These are phyloP conservation scores for Rhodophaea formosa DNA, from an alignment of 2,888 invertebrate species.

Conservation along the genomic window DNA sequence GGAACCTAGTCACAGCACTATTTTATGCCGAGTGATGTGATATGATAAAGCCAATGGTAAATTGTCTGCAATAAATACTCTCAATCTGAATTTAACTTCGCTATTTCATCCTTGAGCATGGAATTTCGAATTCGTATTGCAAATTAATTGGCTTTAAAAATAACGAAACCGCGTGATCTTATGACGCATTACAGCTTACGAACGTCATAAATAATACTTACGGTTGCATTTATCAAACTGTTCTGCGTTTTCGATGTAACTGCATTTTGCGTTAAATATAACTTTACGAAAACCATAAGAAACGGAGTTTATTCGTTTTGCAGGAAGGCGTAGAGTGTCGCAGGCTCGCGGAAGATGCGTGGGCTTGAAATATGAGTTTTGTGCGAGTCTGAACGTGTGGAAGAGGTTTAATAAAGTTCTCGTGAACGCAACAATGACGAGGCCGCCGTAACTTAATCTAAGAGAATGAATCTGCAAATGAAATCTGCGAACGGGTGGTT, in stretches of 20 bases:
- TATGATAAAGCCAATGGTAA: slow-evolving; percentile 12
- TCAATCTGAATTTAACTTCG: background rate
- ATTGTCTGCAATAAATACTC: slow-evolving; percentile 12
- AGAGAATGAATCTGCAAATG: slow-evolving; percentile 66
- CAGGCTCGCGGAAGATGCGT: slow-evolving; percentile 38
- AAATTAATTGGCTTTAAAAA: slow-evolving; percentile 6
- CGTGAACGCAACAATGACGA: slow-evolving; percentile 63
- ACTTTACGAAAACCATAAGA: slow-evolving; percentile 54
- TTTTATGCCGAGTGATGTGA: slow-evolving; percentile 16
- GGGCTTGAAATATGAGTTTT: slow-evolving; percentile 54
- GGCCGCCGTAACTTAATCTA: slow-evolving; percentile 64
- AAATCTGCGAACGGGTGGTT: slow-evolving; percentile 55
- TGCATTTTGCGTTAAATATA: slow-evolving; percentile 36
- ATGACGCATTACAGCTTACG: slow-evolving; percentile 10
- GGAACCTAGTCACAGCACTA: slow-evolving; percentile 37
- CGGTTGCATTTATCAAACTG: slow-evolving; percentile 29
- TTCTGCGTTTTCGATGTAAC: slow-evolving; percentile 29
- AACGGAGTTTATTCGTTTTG: slow-evolving; percentile 57
- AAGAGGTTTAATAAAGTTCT: slow-evolving; percentile 69
- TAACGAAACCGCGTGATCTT: slow-evolving; percentile 7
- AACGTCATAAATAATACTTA: slow-evolving; percentile 34
- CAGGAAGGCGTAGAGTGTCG: slow-evolving; percentile 34
- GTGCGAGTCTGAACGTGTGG: slow-evolving; percentile 38
- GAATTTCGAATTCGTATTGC: slow-evolving; percentile 3
- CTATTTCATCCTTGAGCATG: background rate